Evolutionary conservation across 1,140 invertebrate species (phyloP).

Genomic region (Danaus plexippus): DNA sequence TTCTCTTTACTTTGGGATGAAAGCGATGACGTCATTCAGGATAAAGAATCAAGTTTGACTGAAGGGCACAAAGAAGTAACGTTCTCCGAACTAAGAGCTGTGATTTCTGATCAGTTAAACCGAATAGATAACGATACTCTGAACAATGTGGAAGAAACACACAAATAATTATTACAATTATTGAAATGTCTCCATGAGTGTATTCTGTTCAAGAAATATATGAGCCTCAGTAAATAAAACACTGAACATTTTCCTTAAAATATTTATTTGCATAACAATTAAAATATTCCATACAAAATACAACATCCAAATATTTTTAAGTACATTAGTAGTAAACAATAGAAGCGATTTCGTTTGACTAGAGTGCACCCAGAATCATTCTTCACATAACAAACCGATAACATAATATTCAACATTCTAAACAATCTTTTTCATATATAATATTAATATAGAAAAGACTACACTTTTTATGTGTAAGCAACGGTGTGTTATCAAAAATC

Average conservation of each 20-base stretch:
- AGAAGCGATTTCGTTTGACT: constrained; percentile 25
- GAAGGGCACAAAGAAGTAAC: constrained; percentile 7
- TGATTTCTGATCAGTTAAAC: constrained; percentile 10
- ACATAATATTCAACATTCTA: too few species aligned
- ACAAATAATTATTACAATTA: too few species aligned
- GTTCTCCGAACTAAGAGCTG: constrained; percentile 12
- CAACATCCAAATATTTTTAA: constrained; percentile 39
- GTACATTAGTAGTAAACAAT: constrained; percentile 16
- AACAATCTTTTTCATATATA: too few species aligned
- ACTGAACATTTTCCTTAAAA: constrained; percentile 7
- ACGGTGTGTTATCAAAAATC: too few species aligned
- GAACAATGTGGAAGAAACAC: too few species aligned
- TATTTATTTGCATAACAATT: constrained; percentile 45
- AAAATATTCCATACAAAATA: constrained; percentile 59
- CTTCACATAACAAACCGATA: too few species aligned
- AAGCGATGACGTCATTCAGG: constrained; percentile 1
- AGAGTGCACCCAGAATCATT: constrained; percentile 13
- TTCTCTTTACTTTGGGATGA: constrained; percentile 24
- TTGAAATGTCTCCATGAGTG: too few species aligned
- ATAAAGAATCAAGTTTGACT: neutral
- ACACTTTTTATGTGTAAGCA: too few species aligned
- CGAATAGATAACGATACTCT: neutral
- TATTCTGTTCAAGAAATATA: too few species aligned
- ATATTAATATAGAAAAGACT: too few species aligned
- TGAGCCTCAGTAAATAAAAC: neutral